Evolutionary conservation across 2,113 vertebrate genomes (phyloP).

Genomic region (Anarrhichthys ocellatus): DNA sequence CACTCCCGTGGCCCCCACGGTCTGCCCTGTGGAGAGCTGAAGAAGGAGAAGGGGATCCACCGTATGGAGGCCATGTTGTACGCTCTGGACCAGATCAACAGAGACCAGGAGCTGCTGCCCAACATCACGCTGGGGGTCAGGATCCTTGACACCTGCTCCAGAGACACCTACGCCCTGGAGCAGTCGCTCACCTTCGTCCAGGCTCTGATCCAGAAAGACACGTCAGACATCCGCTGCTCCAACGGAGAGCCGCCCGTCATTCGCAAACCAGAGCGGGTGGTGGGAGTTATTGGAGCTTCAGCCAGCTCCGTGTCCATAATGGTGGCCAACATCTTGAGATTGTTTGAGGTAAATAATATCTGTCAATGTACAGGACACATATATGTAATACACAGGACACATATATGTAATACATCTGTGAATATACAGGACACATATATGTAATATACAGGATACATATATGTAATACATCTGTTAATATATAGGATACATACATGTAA

Average conservation of each 20-base stretch:
- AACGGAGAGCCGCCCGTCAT: slow-evolving; percentile 86
- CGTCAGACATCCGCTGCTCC: slow-evolving; percentile 86
- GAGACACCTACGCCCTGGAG: slow-evolving; percentile 93
- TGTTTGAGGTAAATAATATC: slow-evolving; percentile 85
- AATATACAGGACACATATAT: too few species aligned
- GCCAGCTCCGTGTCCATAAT: slow-evolving; percentile 92
- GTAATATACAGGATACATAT: too few species aligned
- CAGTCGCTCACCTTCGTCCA: slow-evolving; percentile 93
- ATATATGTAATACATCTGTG: too few species aligned
- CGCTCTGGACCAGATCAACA: slow-evolving; percentile 91
- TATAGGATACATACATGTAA: too few species aligned
- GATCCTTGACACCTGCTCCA: slow-evolving; percentile 91
- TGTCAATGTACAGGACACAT: too few species aligned
- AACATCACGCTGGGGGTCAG: slow-evolving; percentile 90
- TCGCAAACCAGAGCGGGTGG: slow-evolving; percentile 87
- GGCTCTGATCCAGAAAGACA: slow-evolving; percentile 88
- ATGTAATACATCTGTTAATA: too few species aligned
- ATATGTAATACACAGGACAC: too few species aligned
- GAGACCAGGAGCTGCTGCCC: slow-evolving; percentile 87
- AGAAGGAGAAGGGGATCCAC: slow-evolving; percentile 94
- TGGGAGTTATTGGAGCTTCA: slow-evolving; percentile 90
- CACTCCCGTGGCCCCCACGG: slow-evolving; percentile 89
- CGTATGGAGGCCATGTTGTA: slow-evolving; percentile 95
- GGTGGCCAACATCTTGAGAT: slow-evolving; percentile 92
- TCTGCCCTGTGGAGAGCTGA: slow-evolving; percentile 87